phyloP scores from a whole-genome alignment of 2,113 vertebrate genomes.

The Anoura caudifer region DNA sequence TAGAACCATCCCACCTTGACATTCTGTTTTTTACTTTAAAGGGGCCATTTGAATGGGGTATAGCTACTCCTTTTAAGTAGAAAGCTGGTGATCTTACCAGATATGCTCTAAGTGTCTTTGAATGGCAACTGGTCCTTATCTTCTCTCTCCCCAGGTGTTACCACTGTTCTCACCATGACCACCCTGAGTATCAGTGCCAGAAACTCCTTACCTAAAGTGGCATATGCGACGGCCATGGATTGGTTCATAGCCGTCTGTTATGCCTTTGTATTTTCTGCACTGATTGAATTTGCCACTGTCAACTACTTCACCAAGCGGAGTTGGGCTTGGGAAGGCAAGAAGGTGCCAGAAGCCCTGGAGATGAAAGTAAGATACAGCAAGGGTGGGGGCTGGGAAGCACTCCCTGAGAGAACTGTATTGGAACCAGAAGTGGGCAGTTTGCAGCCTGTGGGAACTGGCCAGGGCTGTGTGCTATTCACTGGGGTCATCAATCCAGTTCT shows the following conservation, averaged over 20 bases:
- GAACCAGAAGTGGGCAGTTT: constrained; percentile 79
- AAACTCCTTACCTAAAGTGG: constrained; percentile 99
- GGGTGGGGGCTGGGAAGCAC: constrained; percentile 59
- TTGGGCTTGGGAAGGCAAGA: constrained; percentile 99
- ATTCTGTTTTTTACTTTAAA: not conserved
- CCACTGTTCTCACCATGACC: constrained; percentile 99
- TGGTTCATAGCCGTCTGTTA: constrained; percentile 99
- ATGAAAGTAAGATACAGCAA: constrained; percentile 88
- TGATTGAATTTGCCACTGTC: constrained; percentile 99
- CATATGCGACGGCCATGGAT: constrained; percentile 99
- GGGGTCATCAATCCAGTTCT: constrained; percentile 74
- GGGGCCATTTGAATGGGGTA: not conserved
- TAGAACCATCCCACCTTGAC: not conserved
- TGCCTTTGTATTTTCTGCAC: constrained; percentile 99
- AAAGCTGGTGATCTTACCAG: not conserved
- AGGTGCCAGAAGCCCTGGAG: constrained; percentile 90
- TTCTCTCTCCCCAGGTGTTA: constrained; percentile 89
- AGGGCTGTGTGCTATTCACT: constrained; percentile 80
- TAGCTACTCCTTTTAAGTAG: not conserved
- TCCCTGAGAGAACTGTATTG: constrained; percentile 66
- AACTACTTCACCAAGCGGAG: constrained; percentile 99
- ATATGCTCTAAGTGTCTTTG: not conserved
- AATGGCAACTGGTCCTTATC: not conserved
- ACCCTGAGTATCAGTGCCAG: constrained; percentile 99
- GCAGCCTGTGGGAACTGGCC: constrained; percentile 63